Evolutionary conservation across 1,140 invertebrate species (phyloP).

Genomic region (Hestina assimilis): DNA sequence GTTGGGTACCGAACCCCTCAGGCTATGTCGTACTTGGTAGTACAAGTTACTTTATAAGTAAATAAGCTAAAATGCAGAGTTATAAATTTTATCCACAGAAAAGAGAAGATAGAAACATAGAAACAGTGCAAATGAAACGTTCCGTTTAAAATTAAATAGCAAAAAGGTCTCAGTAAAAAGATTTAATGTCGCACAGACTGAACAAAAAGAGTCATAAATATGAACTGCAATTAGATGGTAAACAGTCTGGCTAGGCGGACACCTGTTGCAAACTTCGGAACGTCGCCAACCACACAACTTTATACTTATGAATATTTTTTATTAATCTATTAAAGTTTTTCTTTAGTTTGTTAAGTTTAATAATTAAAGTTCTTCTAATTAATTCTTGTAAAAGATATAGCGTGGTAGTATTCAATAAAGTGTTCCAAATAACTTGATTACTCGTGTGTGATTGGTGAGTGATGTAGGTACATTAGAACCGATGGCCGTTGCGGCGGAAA

Average conservation of each 20-base stretch:
- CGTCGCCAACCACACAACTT: slow-evolving; percentile 1
- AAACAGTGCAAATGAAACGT: slow-evolving; percentile 20
- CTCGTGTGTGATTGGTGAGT: too few relatives aligned
- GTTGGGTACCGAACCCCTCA: too few relatives aligned
- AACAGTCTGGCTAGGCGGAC: slow-evolving; percentile 14
- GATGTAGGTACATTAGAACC: too few relatives aligned
- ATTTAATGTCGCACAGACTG: slow-evolving; percentile 13
- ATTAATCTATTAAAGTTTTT: slow-evolving; percentile 1
- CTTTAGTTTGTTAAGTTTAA: not conserved
- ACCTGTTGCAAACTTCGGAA: slow-evolving; percentile 17
- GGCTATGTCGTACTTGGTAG: too few relatives aligned
- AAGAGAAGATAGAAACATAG: slow-evolving; percentile 10
- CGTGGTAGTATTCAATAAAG: too few relatives aligned
- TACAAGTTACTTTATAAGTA: too few relatives aligned
- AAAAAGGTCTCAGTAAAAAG: slow-evolving; percentile 19
- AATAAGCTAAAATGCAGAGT: too few relatives aligned
- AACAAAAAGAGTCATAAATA: slow-evolving; percentile 24
- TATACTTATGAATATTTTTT: not conserved
- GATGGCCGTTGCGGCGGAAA: too few relatives aligned
- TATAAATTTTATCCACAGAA: slow-evolving; percentile 18
- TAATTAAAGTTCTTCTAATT: too few relatives aligned
- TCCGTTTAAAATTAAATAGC: slow-evolving; percentile 12
- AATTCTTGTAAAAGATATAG: too few relatives aligned
- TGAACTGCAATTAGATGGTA: slow-evolving; percentile 22
- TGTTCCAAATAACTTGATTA: too few relatives aligned